Conservation (phyloP, 2,888 invertebrate genomes). For the Melinopterus prodromus region DNA sequence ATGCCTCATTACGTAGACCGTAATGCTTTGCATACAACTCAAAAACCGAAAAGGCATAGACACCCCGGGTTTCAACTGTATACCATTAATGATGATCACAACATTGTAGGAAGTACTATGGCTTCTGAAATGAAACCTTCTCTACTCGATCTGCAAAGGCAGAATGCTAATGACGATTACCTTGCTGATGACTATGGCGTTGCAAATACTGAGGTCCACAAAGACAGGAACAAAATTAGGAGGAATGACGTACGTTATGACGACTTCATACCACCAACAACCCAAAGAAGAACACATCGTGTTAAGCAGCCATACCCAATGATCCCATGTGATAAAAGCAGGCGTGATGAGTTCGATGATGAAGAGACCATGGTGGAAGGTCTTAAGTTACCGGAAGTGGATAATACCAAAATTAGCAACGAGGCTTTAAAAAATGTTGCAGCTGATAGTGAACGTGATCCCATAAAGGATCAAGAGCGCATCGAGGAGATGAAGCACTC, state of each 20-base stretch:
- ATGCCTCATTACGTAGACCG: background rate
- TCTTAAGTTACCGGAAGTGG: background rate
- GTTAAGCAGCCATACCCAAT: background rate
- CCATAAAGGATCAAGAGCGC: background rate
- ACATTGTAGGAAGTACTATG: background rate
- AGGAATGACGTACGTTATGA: background rate
- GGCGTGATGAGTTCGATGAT: background rate
- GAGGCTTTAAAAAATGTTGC: background rate
- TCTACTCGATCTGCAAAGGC: background rate
- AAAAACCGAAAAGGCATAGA: background rate
- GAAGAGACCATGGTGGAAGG: background rate
- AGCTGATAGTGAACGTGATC: background rate
- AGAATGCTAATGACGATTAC: background rate
- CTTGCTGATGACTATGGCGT: background rate
- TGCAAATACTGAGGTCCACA: background rate
- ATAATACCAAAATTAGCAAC: background rate
- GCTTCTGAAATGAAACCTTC: background rate
- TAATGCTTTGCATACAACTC: background rate
- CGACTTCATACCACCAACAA: background rate
- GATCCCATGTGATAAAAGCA: background rate
- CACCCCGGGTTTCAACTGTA: background rate
- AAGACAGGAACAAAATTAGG: background rate
- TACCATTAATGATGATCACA: background rate
- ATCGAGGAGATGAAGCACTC: background rate
- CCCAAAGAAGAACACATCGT: background rate